These are phyloP conservation scores for Metallyticus violacea DNA, from an alignment of 2,888 invertebrate species.

Conservation along the genomic window DNA sequence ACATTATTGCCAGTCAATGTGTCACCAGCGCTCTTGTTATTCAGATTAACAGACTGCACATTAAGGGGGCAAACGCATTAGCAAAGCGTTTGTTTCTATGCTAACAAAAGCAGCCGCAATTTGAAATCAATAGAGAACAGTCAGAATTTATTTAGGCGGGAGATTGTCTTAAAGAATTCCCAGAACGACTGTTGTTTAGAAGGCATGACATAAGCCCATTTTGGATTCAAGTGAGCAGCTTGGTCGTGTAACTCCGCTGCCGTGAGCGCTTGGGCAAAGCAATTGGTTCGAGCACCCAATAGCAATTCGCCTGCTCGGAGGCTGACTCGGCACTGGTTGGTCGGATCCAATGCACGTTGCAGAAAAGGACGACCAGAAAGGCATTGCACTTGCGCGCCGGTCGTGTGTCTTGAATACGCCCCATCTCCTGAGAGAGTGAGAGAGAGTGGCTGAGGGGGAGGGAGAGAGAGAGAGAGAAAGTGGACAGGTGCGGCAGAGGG, in stretches of 20 bases:
- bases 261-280: conserved; percentile 12
- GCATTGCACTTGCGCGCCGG: not conserved
- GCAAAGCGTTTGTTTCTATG: not conserved
- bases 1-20: no score
- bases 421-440: not conserved
- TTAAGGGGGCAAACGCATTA: not conserved
- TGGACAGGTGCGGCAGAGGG: not conserved
- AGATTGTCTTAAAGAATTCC: not conserved
- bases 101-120: not conserved
- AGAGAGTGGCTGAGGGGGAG: not conserved
- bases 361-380: conserved; percentile 14
- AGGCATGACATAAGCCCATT: not conserved
- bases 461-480: not conserved
- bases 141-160: not conserved
- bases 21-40: no score
- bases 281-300: conserved; percentile 13
- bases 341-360: conserved; percentile 8
- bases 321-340: conserved; percentile 7
- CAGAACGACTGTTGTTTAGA: not conserved
- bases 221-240: conserved; percentile 1
- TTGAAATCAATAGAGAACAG: not conserved
- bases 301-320: conserved; percentile 12
- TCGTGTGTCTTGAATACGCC: not conserved
- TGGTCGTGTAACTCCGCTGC: not conserved
- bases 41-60: no score